A percentile compares a stretch with the other conserved stretches of the same genome.
These are phyloP conservation scores for Pseudococcus viburni DNA, from an alignment of 2,888 invertebrate species.

Conservation along the genomic window DNA sequence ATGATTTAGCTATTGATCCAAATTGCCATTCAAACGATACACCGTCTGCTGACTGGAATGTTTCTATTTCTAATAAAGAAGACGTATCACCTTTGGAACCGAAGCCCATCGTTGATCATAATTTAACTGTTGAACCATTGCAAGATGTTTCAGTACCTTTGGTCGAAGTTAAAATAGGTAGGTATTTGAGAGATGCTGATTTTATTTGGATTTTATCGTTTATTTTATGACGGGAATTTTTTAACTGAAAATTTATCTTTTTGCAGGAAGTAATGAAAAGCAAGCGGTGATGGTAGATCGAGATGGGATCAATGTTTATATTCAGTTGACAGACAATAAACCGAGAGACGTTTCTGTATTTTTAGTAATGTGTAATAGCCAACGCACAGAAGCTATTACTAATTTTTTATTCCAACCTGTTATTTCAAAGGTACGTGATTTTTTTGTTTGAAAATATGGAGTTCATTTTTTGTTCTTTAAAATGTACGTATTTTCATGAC, in stretches of 20 bases:
- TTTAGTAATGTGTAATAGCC: constrained; percentile 88
- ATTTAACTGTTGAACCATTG: constrained; percentile 72
- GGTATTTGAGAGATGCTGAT: constrained; percentile 43
- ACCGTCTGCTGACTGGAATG: background rate
- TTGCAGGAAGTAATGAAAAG: constrained; percentile 52
- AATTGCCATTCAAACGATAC: background rate
- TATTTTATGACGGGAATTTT: background rate
- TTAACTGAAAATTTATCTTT: background rate
- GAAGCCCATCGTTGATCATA: constrained; percentile 70
- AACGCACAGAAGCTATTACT: constrained; percentile 80
- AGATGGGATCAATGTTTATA: constrained; percentile 82
- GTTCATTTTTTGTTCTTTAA: background rate
- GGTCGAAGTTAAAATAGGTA: constrained; percentile 83
- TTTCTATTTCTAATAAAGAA: background rate
- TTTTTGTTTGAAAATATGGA: background rate
- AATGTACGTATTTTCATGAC: no score
- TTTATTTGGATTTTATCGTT: background rate
- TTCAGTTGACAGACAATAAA: constrained; percentile 87
- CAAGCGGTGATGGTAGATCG: constrained; percentile 76
- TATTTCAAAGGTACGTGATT: constrained; percentile 83
- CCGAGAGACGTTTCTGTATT: constrained; percentile 88
- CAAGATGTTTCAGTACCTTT: constrained; percentile 83
- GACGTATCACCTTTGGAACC: constrained; percentile 9
- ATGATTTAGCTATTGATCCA: background rate
- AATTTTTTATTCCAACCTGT: constrained; percentile 91